Evolutionary conservation across 1,140 invertebrate species (phyloP), one percentile per base, ranked within the genome.

Genomic region (Sarcophaga peregrina): DNA sequence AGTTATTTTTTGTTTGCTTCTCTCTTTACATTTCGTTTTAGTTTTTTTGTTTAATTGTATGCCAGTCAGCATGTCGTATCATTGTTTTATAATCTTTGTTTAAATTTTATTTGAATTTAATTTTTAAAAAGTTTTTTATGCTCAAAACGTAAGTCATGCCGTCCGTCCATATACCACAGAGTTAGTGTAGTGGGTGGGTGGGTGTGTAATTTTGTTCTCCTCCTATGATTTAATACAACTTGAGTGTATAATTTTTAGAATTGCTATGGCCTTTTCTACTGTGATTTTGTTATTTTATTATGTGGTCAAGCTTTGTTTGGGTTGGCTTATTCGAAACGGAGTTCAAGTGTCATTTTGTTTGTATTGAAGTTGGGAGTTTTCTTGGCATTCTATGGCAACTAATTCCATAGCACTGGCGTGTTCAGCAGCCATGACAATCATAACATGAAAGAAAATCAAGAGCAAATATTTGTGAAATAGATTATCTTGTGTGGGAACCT

Each of bases 31-130:
- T 58, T 58, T 58, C 15, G 11, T 58, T 58, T 58, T 13, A 6
- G 54, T 37, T 37, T 37, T 37, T 37, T 37, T 37, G 25, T 37
- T 37, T 13, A 58, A n/a, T 58, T 58, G 54, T 58, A n/a, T 68
- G 17, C 62, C 62, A 20, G 62, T 37, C 25, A 37, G 25, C 25
- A 37, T n/a, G 54, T 58, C 13, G 13, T 68, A 68, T 68, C 62
- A 68, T 68, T 68, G 62, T 68, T 68, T 68, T 68, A 68, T 68
- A 68, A 68, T 68, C 62, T 68, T 68, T 68, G n/a, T 68, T 20
- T 68, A 20, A 8, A 25, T 20, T 68, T 58, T 58, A 58, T 58
- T 37, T n/a, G n/a, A 58, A 58, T 58, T 58, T 58, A 25, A 25
- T 68, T 68, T 68, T 20, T 20, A n/a, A n/a, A n/a, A n/a, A n/a